A percentile compares a stretch with the other conserved stretches of the same genome.
phyloP scores from a whole-genome alignment of 2,113 vertebrate species.

The Nyctereutes procyonoides region DNA sequence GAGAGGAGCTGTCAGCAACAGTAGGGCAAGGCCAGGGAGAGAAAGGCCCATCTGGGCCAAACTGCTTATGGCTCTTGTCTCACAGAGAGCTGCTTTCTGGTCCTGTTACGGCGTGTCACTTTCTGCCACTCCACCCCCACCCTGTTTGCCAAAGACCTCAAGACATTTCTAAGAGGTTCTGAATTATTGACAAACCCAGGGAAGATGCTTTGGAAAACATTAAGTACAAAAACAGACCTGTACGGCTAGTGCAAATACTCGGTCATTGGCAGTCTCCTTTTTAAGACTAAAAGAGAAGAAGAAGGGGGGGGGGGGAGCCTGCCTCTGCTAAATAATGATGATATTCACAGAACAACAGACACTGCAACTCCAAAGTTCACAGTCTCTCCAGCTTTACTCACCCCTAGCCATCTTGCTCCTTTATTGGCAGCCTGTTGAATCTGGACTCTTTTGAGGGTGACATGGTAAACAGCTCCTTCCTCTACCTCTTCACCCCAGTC shows the following conservation, averaged over 20 bases:
- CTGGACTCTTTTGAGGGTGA: constrained; percentile 96
- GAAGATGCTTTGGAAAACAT: constrained; percentile 63
- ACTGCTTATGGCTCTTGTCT: constrained; percentile 54
- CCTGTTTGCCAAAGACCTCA: constrained; percentile 63
- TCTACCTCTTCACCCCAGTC: constrained; percentile 98
- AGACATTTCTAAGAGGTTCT: constrained; percentile 66
- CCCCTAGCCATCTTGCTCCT: constrained; percentile 91
- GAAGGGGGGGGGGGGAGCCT: background rate
- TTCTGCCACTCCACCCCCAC: constrained; percentile 41
- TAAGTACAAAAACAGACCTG: constrained; percentile 64
- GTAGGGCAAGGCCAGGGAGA: background rate
- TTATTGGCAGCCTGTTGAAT: constrained; percentile 98
- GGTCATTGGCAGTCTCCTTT: constrained; percentile 61
- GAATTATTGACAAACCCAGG: constrained; percentile 66
- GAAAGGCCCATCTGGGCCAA: constrained; percentile 34
- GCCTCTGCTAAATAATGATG: constrained; percentile 77
- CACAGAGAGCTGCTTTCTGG: constrained; percentile 25
- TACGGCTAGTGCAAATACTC: constrained; percentile 23
- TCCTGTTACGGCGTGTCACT: background rate
- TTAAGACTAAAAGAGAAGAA: background rate
- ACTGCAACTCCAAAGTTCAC: constrained; percentile 72
- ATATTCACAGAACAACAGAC: constrained; percentile 74
- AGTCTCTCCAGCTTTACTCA: constrained; percentile 82
- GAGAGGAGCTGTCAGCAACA: background rate
- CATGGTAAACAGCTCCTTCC: constrained; percentile 97